These are phyloP conservation scores for Caenorhabditis remanei DNA, from an alignment of 1,140 invertebrate species.

Conservation along the genomic window DNA sequence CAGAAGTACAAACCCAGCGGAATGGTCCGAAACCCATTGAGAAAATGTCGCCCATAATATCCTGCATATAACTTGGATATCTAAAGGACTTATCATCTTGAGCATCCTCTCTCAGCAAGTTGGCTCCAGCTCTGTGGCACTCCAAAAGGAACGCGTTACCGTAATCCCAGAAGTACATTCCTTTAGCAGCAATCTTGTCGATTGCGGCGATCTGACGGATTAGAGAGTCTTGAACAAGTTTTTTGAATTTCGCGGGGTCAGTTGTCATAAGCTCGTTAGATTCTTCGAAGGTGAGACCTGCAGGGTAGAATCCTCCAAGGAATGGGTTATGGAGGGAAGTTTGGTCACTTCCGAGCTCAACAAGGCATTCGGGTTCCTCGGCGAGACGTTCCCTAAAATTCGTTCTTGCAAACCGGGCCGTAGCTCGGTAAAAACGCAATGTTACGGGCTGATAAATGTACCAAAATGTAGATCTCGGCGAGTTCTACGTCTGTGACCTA, in stretches of 20 bases:
- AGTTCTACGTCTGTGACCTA: too few species aligned
- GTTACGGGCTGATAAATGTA: too few species aligned
- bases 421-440: too few species aligned
- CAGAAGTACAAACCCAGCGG: conserved; percentile 84
- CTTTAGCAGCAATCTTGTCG: conserved; percentile 80
- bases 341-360: conserved; percentile 84
- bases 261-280: conserved; percentile 80
- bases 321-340: conserved; percentile 84
- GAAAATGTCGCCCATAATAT: conserved; percentile 85
- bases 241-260: conserved; percentile 81
- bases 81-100: conserved; percentile 80
- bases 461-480: too few species aligned
- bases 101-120: conserved; percentile 75
- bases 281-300: conserved; percentile 80
- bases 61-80: conserved; percentile 84
- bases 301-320: conserved; percentile 80
- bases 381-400: conserved; percentile 81
- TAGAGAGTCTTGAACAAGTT: conserved; percentile 82
- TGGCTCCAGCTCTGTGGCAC: conserved; percentile 81
- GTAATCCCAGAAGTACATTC: conserved; percentile 84
- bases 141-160: conserved; percentile 84
- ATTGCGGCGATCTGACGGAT: conserved; percentile 82
- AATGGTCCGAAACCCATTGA: conserved; percentile 85
- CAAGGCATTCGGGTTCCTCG: conserved; percentile 81
- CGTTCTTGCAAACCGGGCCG: too few species aligned